Evolutionary conservation across 2,888 invertebrate species (phyloP).

Genomic region (Falcaria lacertinaria): DNA sequence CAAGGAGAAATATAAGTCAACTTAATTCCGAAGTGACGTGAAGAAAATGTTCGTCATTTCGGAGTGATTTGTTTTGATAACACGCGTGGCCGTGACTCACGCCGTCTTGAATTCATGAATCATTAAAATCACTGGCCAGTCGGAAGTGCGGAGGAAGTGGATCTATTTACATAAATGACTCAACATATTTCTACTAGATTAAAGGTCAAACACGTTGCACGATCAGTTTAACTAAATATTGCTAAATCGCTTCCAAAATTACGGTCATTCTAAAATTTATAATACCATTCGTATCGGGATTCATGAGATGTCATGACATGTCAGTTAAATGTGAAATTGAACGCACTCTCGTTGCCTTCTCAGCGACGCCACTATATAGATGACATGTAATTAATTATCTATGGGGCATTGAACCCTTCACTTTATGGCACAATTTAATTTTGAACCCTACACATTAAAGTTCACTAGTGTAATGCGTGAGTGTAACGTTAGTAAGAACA

Average conservation of each 20-base stretch:
- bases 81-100: conserved; percentile 32
- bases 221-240: conserved; percentile 13
- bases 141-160: conserved; percentile 32
- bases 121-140: conserved; percentile 8
- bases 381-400: not conserved
- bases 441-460: no score
- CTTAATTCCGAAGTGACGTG: not conserved
- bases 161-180: conserved; percentile 27
- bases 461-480: no score
- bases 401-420: not conserved
- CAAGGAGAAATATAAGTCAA: no score
- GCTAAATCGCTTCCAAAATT: no score
- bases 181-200: conserved; percentile 14
- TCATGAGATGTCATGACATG: not conserved
- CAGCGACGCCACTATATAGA: no score
- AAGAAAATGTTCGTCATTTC: conserved; percentile 25
- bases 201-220: conserved; percentile 8
- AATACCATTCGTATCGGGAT: no score
- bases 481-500: no score
- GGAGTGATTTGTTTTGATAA: conserved; percentile 42
- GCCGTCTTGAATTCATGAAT: conserved; percentile 18
- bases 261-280: no score
- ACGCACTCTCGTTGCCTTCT: no score
- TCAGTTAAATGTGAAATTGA: no score
- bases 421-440: no score